A percentile compares a stretch with the other conserved stretches of the same genome.
phyloP scores from a whole-genome alignment of 2,888 invertebrate species.

The Aleiodes testaceus region DNA sequence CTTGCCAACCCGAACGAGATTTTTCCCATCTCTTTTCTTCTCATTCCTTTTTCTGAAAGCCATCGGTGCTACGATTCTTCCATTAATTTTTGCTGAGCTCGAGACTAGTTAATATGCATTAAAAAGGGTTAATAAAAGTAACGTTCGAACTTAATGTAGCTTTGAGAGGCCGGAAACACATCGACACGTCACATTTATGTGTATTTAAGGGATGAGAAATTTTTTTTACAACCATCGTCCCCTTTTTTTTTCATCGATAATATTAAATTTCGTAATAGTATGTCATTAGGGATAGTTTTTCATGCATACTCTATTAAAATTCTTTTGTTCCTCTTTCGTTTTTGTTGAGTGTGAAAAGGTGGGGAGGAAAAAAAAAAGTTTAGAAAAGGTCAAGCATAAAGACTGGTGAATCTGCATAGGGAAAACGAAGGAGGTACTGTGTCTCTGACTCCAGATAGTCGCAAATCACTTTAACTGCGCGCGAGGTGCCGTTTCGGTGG shows the following conservation, averaged over 20 bases:
- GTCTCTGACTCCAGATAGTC: slow-evolving; percentile 62
- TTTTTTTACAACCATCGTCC: too few species aligned
- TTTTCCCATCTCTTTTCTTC: not conserved
- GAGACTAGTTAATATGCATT: slow-evolving; percentile 70
- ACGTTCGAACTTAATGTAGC: slow-evolving; percentile 58
- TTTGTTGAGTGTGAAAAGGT: slow-evolving; percentile 25
- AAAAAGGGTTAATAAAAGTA: slow-evolving; percentile 68
- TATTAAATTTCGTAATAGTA: not conserved
- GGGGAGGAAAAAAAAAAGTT: slow-evolving; percentile 36
- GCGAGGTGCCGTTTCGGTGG: slow-evolving; percentile 68
- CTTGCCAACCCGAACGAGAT: slow-evolving; percentile 9
- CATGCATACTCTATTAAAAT: not conserved
- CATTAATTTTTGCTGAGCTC: slow-evolving; percentile 71
- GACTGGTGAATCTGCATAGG: slow-evolving; percentile 35
- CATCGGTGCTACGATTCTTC: slow-evolving; percentile 61
- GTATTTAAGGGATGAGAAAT: not conserved
- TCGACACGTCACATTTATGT: slow-evolving; percentile 43
- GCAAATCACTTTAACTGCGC: slow-evolving; percentile 72
- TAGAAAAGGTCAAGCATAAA: slow-evolving; percentile 30
- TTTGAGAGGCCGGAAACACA: slow-evolving; percentile 48
- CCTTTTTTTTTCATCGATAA: not conserved
- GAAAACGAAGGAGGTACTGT: slow-evolving; percentile 47
- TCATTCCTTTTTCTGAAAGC: slow-evolving; percentile 26
- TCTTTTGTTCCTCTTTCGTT: not conserved
- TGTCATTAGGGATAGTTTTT: not conserved